Evolutionary conservation across 2,888 invertebrate species (phyloP), one percentile per base, ranked within the genome.

Genomic region (Metopia argyrocephala): DNA sequence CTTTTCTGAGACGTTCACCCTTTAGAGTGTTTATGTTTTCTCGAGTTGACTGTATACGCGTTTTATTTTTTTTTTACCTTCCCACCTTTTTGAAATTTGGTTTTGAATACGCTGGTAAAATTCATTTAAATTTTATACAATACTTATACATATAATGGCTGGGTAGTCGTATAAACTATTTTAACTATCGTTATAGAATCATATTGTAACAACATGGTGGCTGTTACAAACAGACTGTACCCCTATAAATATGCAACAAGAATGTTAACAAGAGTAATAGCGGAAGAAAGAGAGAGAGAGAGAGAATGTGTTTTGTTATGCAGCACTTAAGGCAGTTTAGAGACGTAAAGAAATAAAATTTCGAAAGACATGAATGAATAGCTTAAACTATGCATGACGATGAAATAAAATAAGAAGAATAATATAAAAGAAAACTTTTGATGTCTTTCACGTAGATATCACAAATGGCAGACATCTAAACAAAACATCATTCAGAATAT

Each of bases 391-490:
- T 66, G 46, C 54, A 52, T 31, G 31, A 74, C 31, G 12, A 31
- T 4, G 38, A 38, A 12, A 15, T 12, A 15, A 38, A 38, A 38
- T 6, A 15, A 12, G 38, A 38, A 38, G 38, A 38, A 38, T 3
- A 12, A 15, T 15, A 15, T 9, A 38, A 38, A 38, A 38, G n/a
- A 18, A 20, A 65, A 64, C 68, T 59, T 38, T 80, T 73, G 45
- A 48, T 80, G 68, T 65, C 68, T 76, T 69, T 73, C 80, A 76
- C 73, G 64, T 68, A 74, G 56, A 68, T 68, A 69, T 68, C 68
- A 69, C 45, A 62, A 69, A 68, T 28, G 48, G n/a, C 20, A 25
- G 23, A 70, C 59, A 48, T 9, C 6, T 48, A 48, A 48, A 46
- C 23, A 61, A 38, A 38, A 38, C 9, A 38, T 38, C 38, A 38